Percentiles rank a stretch among this genome's conserved stretches.
These are phyloP conservation scores for Empis stercorea DNA, from an alignment of 2,888 invertebrate genomes.

Conservation along the genomic window DNA sequence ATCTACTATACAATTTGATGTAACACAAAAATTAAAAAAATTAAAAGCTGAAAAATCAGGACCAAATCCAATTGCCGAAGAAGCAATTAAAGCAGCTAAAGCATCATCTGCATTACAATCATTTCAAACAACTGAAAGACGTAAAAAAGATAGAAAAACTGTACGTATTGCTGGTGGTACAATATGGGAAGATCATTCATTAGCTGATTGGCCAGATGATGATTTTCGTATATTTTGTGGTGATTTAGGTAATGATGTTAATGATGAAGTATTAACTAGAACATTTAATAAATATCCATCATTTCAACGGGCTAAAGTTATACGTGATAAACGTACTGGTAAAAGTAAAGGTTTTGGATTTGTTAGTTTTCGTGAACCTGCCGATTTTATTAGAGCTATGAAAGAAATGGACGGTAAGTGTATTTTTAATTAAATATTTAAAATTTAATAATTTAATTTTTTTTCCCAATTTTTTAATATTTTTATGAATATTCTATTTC, in stretches of 20 bases:
- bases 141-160: conserved; percentile 40
- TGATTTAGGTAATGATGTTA: conserved; percentile 98
- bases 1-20: conserved; percentile 42
- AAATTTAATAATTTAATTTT: no score
- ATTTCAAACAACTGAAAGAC: conserved; percentile 41
- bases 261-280: conserved; percentile 90
- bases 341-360: conserved; percentile 99
- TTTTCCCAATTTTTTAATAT: no score
- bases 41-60: conserved; percentile 52
- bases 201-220: conserved; percentile 95
- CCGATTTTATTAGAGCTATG: conserved; percentile 96
- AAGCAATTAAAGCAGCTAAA: conserved; percentile 49
- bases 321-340: conserved; percentile 91
- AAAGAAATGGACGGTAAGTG: conserved; percentile 95
- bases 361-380: conserved; percentile 94
- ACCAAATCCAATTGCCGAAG: conserved; percentile 46
- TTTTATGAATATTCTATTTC: no score
- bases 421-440: neutral
- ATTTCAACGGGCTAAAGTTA: conserved; percentile 87
- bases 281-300: conserved; percentile 91
- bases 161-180: conserved; percentile 87
- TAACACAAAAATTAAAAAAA: conserved; percentile 46
- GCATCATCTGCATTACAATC: conserved; percentile 45
- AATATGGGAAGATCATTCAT: conserved; percentile 90
- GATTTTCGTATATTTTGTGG: conserved; percentile 98